Base-by-base conservation (phyloP, 2,113 vertebrate genomes). In the Aegithalos caudatus region DNA sequence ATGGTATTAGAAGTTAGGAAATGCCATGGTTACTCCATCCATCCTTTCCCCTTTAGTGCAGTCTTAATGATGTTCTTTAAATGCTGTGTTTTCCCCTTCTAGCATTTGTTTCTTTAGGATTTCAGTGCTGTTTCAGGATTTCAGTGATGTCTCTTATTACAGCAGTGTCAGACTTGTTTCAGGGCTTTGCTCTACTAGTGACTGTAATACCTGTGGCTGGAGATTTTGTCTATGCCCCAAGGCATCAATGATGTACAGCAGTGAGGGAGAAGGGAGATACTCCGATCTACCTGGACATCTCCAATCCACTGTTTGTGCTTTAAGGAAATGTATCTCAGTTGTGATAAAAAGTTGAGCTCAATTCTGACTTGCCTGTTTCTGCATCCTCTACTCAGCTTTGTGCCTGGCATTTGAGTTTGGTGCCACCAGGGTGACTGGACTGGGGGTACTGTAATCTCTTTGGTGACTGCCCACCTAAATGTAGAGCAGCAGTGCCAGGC, bases 321-420 rank as follows among this genome's bases (percentile, higher is more conserved):
- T 72, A 45, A 47, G 33, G 31, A 83, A 58, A 19, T 5, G 8
- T 42, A 47, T 69, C 38, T 60, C 50, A 35, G 12, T 45, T 90
- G 69, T 37, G 35, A 23, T 33, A 20, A 40, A 61, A 88, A 66
- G 38, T 12, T 23, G n/a, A 87, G n/a, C 31, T 73, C 29, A 3
- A 3, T 64, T 74, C 42, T 54, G 53, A 33, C 35, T 44, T 72
- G 44, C 16, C 24, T 58, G 11, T 80, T 64, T 33, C 61, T 90
- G 73, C n/a, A 42, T 57, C 50, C 21, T 44, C 11, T 57, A 33
- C 45, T 60, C 12, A 37, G 21, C 37, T 44, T 69, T 6, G 1
- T 28, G 71, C 64, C 2, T 0, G n/a, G 37, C 9, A 1, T 56
- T 37, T 65, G 45, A 35, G 35, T 33, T 76, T 0, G 0, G 27